A percentile compares a stretch with the other conserved stretches of the same genome.
Conservation (phyloP, 2,113 vertebrate genomes). For the Psophia crepitans region DNA sequence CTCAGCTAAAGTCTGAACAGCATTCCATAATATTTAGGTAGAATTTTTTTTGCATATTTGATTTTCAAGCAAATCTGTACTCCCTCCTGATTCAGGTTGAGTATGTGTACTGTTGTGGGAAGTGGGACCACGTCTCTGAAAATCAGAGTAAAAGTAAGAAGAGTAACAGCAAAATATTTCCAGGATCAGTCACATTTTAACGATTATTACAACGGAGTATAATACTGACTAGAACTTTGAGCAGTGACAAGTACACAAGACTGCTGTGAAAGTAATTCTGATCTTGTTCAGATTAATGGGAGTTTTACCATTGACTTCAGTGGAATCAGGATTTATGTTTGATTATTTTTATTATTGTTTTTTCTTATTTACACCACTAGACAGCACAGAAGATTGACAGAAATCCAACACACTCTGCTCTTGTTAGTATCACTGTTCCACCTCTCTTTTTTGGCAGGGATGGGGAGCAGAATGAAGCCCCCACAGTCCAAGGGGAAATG, state of each 20-base stretch:
- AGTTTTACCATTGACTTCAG: background rate
- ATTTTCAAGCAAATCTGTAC: background rate
- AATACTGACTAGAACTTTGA: background rate
- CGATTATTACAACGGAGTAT: background rate
- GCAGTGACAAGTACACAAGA: background rate
- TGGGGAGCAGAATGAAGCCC: too few relatives aligned
- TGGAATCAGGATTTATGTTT: background rate
- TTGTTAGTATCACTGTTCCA: background rate
- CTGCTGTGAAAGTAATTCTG: background rate
- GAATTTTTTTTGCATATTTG: background rate
- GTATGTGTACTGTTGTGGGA: background rate
- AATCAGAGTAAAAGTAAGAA: background rate
- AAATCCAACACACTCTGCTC: background rate
- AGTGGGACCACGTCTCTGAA: background rate
- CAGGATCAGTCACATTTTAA: background rate
- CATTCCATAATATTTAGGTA: background rate
- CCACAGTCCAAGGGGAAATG: too few relatives aligned
- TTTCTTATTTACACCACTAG: background rate
- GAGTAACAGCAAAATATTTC: background rate
- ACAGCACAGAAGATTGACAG: background rate
- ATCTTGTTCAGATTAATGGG: background rate
- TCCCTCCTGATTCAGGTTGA: background rate
- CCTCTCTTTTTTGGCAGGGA: background rate
- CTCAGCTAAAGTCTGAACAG: background rate
- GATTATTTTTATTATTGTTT: background rate